These are phyloP conservation scores for Torymus auratus DNA, from an alignment of 2,888 invertebrate genomes.

Conservation along the genomic window DNA sequence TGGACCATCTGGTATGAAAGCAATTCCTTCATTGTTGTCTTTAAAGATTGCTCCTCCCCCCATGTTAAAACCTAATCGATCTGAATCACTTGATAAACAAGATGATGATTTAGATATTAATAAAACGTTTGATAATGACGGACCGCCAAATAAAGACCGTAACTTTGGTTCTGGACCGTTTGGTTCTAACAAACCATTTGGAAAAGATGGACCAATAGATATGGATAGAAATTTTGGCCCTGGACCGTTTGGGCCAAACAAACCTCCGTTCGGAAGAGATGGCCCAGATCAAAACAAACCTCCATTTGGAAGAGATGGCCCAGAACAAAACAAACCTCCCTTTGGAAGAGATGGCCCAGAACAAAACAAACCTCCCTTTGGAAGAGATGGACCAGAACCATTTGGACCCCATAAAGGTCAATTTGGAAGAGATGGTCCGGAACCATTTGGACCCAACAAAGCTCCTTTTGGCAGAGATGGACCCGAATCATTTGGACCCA, in stretches of 20 bases:
- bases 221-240: conserved; percentile 41
- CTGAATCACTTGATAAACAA: conserved; percentile 1
- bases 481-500: too few relatives aligned
- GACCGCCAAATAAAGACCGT: not conserved
- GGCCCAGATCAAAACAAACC: conserved; percentile 34
- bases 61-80: conserved; percentile 7
- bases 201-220: conserved; percentile 34
- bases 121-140: conserved; percentile 47
- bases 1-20: conserved; percentile 17
- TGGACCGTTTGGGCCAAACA: conserved; percentile 43
- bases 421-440: too few relatives aligned
- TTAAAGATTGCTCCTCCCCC: conserved; percentile 55
- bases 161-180: conserved; percentile 31
- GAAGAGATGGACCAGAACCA: too few relatives aligned
- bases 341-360: too few relatives aligned
- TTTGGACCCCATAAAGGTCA: too few relatives aligned
- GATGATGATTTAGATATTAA: conserved; percentile 48
- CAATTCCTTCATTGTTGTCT: conserved; percentile 57
- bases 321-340: not conserved
- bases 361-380: too few relatives aligned
- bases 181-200: conserved; percentile 23
- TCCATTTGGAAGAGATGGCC: not conserved
- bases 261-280: conserved; percentile 30
- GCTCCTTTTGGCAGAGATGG: too few relatives aligned
- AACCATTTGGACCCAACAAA: too few relatives aligned